Evolutionary conservation across 2,797 vertebrate genomes (phyloP).

Genomic region (Tympanoctomys barrerae): DNA sequence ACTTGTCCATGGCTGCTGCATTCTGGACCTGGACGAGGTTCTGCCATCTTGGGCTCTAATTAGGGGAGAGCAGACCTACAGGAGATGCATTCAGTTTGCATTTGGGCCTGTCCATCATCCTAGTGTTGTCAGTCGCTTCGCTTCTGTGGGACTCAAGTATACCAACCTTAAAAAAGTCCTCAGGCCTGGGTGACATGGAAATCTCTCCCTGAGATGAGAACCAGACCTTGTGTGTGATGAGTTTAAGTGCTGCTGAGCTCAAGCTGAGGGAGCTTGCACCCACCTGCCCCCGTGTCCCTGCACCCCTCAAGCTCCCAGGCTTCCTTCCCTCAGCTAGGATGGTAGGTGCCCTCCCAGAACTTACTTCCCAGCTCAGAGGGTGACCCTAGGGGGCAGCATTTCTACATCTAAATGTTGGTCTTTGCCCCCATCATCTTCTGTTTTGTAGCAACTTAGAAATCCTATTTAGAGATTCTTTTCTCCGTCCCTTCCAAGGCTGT

Average conservation of each 20-base stretch:
- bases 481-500: conserved; percentile 57
- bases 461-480: conserved; percentile 63
- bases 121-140: neutral
- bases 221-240: conserved; percentile 65
- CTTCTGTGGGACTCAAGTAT: conserved; percentile 5
- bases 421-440: conserved; percentile 56
- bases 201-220: conserved; percentile 90
- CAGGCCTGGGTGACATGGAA: conserved; percentile 78
- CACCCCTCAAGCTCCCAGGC: neutral
- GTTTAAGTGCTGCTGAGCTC: neutral
- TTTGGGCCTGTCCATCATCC: neutral
- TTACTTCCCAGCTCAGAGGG: conserved; percentile 33
- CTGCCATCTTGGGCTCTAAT: conserved; percentile 30
- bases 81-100: neutral
- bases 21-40: conserved; percentile 18
- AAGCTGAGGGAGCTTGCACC: neutral
- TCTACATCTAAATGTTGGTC: conserved; percentile 58
- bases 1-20: neutral
- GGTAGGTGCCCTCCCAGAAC: neutral
- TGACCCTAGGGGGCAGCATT: conserved; percentile 69
- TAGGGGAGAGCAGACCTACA: neutral
- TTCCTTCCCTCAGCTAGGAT: neutral
- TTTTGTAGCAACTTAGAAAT: conserved; percentile 56
- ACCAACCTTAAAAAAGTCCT: conserved; percentile 67
- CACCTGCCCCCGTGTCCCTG: conserved; percentile 21